phyloP scores from a whole-genome alignment of 2,113 vertebrate genomes.

The Leucoraja erinaceus region DNA sequence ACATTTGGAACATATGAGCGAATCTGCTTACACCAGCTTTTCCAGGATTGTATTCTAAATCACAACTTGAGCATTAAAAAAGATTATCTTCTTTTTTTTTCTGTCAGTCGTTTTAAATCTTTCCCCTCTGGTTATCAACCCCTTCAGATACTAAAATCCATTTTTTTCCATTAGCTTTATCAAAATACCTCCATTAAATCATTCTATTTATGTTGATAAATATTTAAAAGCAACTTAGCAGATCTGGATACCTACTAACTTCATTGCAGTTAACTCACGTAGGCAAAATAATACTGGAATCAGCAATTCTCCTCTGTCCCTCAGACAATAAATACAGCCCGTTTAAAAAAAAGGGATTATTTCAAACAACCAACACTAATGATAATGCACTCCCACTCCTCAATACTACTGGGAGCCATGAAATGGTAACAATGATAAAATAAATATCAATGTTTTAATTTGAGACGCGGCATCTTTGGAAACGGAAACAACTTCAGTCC shows the following conservation, averaged over 20 bases:
- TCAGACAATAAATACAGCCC: not conserved
- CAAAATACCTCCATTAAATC: not conserved
- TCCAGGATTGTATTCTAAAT: not conserved
- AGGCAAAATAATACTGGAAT: not conserved
- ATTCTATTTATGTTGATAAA: not conserved
- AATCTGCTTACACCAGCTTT: not conserved
- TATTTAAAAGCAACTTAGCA: not conserved
- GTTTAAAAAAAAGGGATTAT: not conserved
- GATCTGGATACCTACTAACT: too few species aligned
- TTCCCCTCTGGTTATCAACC: not conserved
- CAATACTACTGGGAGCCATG: not conserved
- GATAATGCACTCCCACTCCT: too few species aligned
- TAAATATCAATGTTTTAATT: not conserved
- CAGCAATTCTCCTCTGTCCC: not conserved
- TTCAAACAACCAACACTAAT: not conserved
- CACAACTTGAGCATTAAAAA: not conserved
- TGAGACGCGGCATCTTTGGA: not conserved
- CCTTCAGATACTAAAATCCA: not conserved
- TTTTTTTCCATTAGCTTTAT: not conserved
- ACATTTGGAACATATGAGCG: not conserved
- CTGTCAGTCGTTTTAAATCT: not conserved
- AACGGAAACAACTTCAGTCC: not conserved
- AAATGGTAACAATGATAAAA: not conserved
- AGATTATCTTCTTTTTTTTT: not conserved
- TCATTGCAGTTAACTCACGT: not conserved